Conservation (phyloP, 1,140 invertebrate genomes). For the Drosophila ohnishii region DNA sequence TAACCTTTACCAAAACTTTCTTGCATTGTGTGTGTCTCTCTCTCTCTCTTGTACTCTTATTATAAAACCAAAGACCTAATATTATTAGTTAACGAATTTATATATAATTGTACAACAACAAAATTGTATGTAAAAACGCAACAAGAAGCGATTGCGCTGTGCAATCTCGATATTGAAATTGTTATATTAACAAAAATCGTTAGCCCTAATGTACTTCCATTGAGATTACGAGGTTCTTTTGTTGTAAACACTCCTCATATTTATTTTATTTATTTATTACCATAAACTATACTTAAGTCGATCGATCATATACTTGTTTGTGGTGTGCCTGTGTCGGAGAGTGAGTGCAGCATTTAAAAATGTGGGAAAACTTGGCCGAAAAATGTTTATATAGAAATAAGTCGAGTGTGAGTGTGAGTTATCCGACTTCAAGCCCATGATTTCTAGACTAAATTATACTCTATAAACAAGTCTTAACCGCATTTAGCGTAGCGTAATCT, state of each 20-base stretch:
- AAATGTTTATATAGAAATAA: conserved; percentile 44
- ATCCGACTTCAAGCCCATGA: conserved; percentile 26
- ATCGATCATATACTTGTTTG: conserved; percentile 16
- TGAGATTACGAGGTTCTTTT: conserved; percentile 50
- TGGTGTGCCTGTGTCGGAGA: conserved; percentile 24
- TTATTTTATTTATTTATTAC: conserved; percentile 64
- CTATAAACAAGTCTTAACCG: conserved; percentile 31
- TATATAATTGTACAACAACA: conserved; percentile 72
- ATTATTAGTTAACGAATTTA: conserved; percentile 56
- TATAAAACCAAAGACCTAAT: conserved; percentile 36
- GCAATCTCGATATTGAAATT: conserved; percentile 54
- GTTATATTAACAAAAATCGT: conserved; percentile 72
- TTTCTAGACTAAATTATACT: conserved; percentile 44
- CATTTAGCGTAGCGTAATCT: conserved; percentile 59
- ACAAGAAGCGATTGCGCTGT: conserved; percentile 15
- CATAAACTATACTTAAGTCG: conserved; percentile 56
- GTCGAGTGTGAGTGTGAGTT: conserved; percentile 23
- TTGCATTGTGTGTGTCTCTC: conserved; percentile 79
- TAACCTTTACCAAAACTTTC: conserved; percentile 61
- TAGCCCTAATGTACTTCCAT: conserved; percentile 61
- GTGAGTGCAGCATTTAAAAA: conserved; percentile 38
- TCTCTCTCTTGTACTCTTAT: conserved; percentile 61
- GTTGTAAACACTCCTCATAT: conserved; percentile 62
- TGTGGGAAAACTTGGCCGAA: conserved; percentile 12
- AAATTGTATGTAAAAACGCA: conserved; percentile 66